Base-by-base conservation (phyloP, 2,113 vertebrate genomes). In the Acrocephalus kingi region DNA sequence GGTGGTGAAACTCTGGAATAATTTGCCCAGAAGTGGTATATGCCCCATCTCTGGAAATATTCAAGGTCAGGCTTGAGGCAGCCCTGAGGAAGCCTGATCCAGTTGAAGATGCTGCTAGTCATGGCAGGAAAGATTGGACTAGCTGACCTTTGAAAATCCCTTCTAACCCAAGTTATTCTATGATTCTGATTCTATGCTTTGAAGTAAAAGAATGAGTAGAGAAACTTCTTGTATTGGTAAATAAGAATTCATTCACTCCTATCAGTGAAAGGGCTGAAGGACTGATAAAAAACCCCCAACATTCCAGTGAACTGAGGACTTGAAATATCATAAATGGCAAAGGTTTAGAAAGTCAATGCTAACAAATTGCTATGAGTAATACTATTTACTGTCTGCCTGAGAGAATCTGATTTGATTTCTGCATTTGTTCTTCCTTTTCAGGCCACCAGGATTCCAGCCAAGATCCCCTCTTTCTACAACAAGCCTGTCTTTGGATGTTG, bases 361-460 rank as follows among this genome's bases (percentile, higher is more conserved):
- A 93, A 13, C 86, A 52, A 71, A 91, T 19, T 64, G 39, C 28
- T 93, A 13, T 86, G 48, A 88, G 59, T 74, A 95, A 93, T 77
- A 54, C 6, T 55, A 59, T 88, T 94, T 62, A 45, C 54, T 67
- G 39, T 83, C 49, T 82, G 37, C 37, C 49, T 85, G 33, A 63
- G 58, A 87, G 45, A 87, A 80, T 71, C 51, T 94, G 67, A 69
- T 93, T 43, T 79, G 46, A 67, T 90, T 89, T 94, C 75, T 95
- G 25, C 35, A 52, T 93, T 94, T 80, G 67, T 67, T 93, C 46
- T 85, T 73, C 74, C 54, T 89, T 94, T 85, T 85, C 87, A 63
- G 46, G 58, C 41, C 67, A 83, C 59, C 75, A 91, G 84, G 93
- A 94, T 91, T 85, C 55, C 46, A 62, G 67, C 84, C 87, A 96